Evolutionary conservation across 2,797 vertebrate genomes (phyloP).

Genomic region (Pseudomugil tenellus): DNA sequence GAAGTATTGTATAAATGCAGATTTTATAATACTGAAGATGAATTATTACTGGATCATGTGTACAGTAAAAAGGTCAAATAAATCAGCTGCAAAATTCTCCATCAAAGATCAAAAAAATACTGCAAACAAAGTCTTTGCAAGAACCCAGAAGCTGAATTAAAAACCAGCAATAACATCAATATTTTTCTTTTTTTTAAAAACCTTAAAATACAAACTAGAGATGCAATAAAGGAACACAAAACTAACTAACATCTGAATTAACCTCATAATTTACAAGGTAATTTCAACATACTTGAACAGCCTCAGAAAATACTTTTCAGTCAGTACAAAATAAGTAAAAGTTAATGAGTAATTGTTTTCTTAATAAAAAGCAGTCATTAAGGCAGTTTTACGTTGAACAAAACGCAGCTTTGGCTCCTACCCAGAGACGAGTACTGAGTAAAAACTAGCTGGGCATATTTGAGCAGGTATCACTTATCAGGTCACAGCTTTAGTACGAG

Average conservation of each 20-base stretch:
- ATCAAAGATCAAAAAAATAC: conserved; percentile 4
- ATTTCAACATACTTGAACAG: background rate
- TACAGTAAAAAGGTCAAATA: conserved; percentile 26
- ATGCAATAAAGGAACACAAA: conserved; percentile 11
- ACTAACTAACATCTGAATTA: background rate
- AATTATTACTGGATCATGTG: conserved; percentile 19
- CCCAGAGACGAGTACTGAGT: conserved; percentile 27
- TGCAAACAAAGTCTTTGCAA: conserved; percentile 11
- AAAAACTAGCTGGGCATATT: conserved; percentile 26
- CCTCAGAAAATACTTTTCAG: conserved; percentile 6
- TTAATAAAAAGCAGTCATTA: conserved; percentile 61
- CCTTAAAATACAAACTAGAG: conserved; percentile 21
- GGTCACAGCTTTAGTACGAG: conserved; percentile 55
- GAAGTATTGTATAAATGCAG: conserved; percentile 26
- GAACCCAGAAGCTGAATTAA: conserved; percentile 13
- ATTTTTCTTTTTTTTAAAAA: background rate
- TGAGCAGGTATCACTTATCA: conserved; percentile 36
- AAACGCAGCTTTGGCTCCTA: conserved; percentile 60
- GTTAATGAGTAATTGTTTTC: conserved; percentile 34
- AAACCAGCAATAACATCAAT: background rate
- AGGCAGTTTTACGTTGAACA: conserved; percentile 61
- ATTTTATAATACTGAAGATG: conserved; percentile 31
- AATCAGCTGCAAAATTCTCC: conserved; percentile 9
- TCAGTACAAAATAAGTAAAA: conserved; percentile 20
- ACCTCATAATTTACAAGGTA: background rate